A percentile compares a stretch with the other conserved stretches of the same genome.
Evolutionary conservation across 2,113 vertebrate species (phyloP).

Genomic region (Seriola dumerili): DNA sequence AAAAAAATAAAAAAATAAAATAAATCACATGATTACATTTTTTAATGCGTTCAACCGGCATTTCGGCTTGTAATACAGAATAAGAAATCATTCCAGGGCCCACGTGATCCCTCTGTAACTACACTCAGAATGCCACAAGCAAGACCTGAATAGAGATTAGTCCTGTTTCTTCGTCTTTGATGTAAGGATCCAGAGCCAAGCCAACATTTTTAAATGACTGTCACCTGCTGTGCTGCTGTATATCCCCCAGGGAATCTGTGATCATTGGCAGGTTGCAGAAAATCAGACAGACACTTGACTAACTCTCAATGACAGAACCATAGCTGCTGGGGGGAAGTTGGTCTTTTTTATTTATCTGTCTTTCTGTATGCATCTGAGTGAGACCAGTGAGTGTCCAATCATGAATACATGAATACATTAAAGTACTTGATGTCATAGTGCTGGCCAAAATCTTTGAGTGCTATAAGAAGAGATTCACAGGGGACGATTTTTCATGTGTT

Average conservation of each 20-base stretch:
- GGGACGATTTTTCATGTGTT: conserved; percentile 27
- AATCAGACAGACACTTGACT: conserved; percentile 69
- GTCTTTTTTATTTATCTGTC: conserved; percentile 38
- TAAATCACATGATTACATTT: neutral
- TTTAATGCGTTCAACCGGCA: conserved; percentile 41
- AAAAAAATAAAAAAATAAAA: neutral
- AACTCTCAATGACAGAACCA: conserved; percentile 56
- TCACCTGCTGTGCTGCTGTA: conserved; percentile 77
- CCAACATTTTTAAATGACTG: conserved; percentile 74
- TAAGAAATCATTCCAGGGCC: conserved; percentile 47
- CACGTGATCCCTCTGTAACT: conserved; percentile 58
- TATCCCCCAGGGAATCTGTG: conserved; percentile 68
- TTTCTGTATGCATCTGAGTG: conserved; percentile 33
- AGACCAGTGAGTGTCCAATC: conserved; percentile 46
- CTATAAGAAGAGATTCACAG: conserved; percentile 20
- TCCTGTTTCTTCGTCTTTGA: conserved; percentile 69
- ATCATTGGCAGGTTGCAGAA: conserved; percentile 71
- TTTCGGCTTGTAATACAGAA: conserved; percentile 36
- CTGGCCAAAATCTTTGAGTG: conserved; percentile 7
- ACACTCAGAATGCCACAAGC: conserved; percentile 59
- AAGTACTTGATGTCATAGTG: neutral
- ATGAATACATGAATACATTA: conserved; percentile 16
- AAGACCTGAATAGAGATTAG: conserved; percentile 73
- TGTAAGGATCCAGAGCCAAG: conserved; percentile 65
- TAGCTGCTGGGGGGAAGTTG: conserved; percentile 23